Evolutionary conservation across 2,888 invertebrate genomes (phyloP).

Genomic region (Rotaria magnacalcarata): DNA sequence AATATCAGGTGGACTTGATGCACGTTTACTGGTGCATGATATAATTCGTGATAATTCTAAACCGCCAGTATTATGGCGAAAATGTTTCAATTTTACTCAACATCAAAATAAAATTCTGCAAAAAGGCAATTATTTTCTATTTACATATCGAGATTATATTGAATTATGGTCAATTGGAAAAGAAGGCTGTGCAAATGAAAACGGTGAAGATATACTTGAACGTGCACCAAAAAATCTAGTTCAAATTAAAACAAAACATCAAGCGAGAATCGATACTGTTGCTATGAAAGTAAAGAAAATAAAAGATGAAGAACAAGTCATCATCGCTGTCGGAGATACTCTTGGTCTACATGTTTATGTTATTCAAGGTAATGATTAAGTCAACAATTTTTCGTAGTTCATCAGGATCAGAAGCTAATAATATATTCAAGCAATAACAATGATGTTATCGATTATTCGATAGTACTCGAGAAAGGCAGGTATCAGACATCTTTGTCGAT

Average conservation of each 20-base stretch:
- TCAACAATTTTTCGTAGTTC: too few relatives aligned
- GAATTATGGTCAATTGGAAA: conserved; percentile 32
- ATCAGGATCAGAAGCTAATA: too few relatives aligned
- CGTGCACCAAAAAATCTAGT: background rate
- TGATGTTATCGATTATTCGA: too few relatives aligned
- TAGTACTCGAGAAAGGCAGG: too few relatives aligned
- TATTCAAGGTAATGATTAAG: background rate
- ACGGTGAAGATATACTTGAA: background rate
- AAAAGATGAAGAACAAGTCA: background rate
- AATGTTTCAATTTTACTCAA: conserved; percentile 27
- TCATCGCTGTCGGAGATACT: background rate
- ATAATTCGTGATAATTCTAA: conserved; percentile 17
- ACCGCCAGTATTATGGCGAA: background rate
- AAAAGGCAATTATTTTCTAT: conserved; percentile 2
- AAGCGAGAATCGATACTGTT: background rate
- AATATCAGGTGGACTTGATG: conserved; percentile 22
- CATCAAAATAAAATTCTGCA: conserved; percentile 2
- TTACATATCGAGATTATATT: conserved; percentile 24
- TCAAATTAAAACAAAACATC: conserved; percentile 27
- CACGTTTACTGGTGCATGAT: conserved; percentile 23
- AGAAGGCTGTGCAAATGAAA: background rate
- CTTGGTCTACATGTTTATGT: conserved; percentile 13
- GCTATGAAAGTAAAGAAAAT: background rate
- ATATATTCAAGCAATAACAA: too few relatives aligned
- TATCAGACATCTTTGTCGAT: too few relatives aligned